phyloP scores from a whole-genome alignment of 2,113 vertebrate species.

The Laterallus jamaicensis region DNA sequence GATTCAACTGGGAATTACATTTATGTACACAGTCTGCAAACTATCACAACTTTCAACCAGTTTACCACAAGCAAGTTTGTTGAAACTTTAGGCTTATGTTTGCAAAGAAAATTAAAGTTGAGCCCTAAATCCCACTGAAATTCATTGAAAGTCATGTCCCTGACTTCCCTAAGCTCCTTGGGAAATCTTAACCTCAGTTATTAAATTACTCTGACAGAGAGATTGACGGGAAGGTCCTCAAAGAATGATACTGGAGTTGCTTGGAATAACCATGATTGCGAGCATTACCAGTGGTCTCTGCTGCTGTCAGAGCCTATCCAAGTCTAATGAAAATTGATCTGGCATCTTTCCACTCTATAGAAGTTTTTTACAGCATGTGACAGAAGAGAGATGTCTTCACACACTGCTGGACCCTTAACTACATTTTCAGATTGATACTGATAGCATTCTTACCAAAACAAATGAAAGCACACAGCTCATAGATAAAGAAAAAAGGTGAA shows the following conservation, averaged over 20 bases:
- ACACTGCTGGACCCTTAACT: neutral
- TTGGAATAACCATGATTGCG: neutral
- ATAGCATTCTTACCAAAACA: neutral
- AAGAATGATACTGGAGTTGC: neutral
- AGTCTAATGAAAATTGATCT: neutral
- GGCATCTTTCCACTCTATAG: neutral
- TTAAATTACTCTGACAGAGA: neutral
- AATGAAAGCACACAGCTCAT: neutral
- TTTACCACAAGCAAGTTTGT: neutral
- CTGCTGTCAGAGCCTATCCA: neutral
- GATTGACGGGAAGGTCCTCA: neutral
- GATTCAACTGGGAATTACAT: neutral
- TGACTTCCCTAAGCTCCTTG: neutral
- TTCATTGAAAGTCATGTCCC: neutral
- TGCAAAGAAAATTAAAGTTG: neutral
- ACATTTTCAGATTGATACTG: neutral
- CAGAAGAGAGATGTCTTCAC: neutral
- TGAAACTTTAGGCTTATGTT: neutral
- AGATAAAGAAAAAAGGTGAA: neutral
- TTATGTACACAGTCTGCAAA: neutral
- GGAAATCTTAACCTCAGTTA: neutral
- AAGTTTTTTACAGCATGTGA: neutral
- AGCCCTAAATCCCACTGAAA: neutral
- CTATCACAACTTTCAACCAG: neutral
- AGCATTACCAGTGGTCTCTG: neutral